Percentiles rank a stretch among this genome's conserved stretches.
These are phyloP conservation scores for Ridgeia piscesae DNA, from an alignment of 1,140 invertebrate genomes.

Conservation along the genomic window DNA sequence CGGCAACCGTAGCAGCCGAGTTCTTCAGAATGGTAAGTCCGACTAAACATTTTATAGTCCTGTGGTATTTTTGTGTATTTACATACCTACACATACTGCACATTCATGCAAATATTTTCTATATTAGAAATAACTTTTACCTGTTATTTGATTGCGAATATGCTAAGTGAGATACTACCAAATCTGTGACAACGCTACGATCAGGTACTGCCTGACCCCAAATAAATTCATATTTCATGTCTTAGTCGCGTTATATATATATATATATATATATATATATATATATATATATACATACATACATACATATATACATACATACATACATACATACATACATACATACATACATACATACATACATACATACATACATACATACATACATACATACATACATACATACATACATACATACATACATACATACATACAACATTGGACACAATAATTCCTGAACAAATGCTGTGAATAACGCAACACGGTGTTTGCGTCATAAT, in stretches of 20 bases:
- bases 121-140: too few species aligned
- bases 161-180: too few species aligned
- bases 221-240: too few species aligned
- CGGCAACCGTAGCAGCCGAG: background rate
- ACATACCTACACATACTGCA: background rate
- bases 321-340: background rate
- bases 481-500: too few species aligned
- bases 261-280: slow-evolving; percentile 20
- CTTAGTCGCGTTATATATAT: too few species aligned
- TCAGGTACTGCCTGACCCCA: too few species aligned
- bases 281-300: slow-evolving; percentile 25
- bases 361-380: background rate
- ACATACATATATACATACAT: slow-evolving; percentile 25
- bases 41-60: background rate
- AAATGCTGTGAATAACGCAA: too few species aligned
- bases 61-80: background rate
- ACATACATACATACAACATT: background rate
- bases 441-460: too few species aligned
- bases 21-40: background rate
- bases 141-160: too few species aligned
- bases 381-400: too few species aligned
- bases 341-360: background rate
- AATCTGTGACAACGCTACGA: too few species aligned
- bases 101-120: background rate
- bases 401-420: too few species aligned